Conservation (phyloP, 2,797 vertebrate genomes). For the Eulemur albifrons region DNA sequence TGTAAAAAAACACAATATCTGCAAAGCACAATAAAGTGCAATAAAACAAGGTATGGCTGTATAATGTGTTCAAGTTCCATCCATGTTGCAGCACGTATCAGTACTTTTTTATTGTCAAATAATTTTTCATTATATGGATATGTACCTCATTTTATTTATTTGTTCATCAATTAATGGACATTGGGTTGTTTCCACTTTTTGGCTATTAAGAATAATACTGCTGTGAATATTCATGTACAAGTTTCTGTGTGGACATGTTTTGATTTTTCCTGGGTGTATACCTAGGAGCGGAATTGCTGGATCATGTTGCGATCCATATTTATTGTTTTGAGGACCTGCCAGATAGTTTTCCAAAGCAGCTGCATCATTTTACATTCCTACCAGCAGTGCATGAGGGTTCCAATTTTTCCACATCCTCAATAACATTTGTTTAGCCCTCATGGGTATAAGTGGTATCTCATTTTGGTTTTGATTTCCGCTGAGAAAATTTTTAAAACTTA, state of each 20-base stretch:
- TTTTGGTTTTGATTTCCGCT: not conserved
- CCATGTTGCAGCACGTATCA: not conserved
- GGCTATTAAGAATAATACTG: not conserved
- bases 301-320: not conserved
- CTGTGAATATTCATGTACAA: not conserved
- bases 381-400: not conserved
- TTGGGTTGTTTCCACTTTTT: not conserved
- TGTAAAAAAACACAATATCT: not conserved
- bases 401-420: not conserved
- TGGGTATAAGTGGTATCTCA: not conserved
- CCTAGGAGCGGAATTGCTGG: not conserved
- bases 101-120: conserved; percentile 19
- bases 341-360: not conserved
- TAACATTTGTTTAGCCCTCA: not conserved
- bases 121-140: not conserved
- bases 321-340: not conserved
- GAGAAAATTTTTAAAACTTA: conserved; percentile 1
- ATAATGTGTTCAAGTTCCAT: not conserved
- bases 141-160: not conserved
- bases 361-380: not conserved
- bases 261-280: not conserved
- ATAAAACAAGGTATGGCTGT: not conserved
- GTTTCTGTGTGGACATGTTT: not conserved
- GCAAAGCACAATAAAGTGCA: not conserved
- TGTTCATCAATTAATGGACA: not conserved